phyloP scores from a whole-genome alignment of 2,113 vertebrate species.

The Rostratula benghalensis region DNA sequence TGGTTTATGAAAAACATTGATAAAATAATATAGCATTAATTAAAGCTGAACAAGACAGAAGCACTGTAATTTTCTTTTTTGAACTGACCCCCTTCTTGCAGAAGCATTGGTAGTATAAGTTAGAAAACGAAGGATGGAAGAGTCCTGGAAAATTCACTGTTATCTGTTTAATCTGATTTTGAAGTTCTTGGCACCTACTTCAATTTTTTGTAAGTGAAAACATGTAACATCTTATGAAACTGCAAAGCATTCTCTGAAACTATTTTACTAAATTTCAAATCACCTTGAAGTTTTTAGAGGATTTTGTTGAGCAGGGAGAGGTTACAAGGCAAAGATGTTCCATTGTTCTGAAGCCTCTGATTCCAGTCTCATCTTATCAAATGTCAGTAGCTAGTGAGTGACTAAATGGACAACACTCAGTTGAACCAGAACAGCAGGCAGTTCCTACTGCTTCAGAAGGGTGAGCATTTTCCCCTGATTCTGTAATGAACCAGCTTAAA shows the following conservation, averaged over 20 bases:
- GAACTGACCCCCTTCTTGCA: not conserved
- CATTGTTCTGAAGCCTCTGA: not conserved
- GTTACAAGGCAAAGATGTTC: not conserved
- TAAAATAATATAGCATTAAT: not conserved
- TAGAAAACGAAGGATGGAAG: not conserved
- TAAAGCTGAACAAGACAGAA: not conserved
- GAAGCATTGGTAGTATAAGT: not conserved
- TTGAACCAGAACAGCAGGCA: not conserved
- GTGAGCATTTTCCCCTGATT: not conserved
- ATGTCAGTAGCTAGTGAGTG: not conserved
- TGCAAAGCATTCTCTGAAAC: not conserved
- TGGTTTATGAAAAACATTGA: not conserved
- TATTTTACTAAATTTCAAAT: not conserved
- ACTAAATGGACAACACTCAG: not conserved
- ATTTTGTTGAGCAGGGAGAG: not conserved
- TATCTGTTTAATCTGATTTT: slow-evolving; percentile 34
- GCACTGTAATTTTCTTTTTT: not conserved
- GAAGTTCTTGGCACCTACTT: not conserved
- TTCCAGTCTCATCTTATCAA: not conserved
- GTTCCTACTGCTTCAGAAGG: not conserved
- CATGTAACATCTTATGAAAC: not conserved
- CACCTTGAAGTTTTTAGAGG: not conserved
- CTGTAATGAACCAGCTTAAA: not conserved
- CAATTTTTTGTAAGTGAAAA: not conserved
- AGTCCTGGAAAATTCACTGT: not conserved